These are phyloP conservation scores for Phrynosoma platyrhinos DNA, from an alignment of 2,113 vertebrate genomes.

Conservation along the genomic window DNA sequence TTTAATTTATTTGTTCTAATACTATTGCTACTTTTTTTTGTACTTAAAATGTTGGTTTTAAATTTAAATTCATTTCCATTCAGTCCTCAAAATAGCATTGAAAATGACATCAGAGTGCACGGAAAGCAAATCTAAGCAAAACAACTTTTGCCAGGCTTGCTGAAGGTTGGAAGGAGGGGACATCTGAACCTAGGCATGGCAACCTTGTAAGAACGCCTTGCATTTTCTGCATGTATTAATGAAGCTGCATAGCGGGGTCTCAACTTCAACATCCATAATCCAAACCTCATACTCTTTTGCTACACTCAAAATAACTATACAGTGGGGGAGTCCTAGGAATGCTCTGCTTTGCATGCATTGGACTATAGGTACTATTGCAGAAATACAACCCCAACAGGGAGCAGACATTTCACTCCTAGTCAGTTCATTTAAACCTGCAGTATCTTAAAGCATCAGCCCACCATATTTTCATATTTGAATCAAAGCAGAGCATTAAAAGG, in stretches of 20 bases:
- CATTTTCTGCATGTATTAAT: background rate
- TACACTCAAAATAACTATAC: background rate
- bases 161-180: background rate
- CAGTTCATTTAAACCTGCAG: background rate
- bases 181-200: too few relatives aligned
- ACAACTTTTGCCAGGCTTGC: background rate
- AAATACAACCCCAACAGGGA: background rate
- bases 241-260: background rate
- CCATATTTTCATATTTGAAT: fast-evolving
- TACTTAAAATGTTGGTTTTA: too few relatives aligned
- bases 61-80: too few relatives aligned
- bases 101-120: background rate
- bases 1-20: background rate
- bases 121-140: background rate
- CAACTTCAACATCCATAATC: background rate
- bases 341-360: background rate
- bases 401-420: background rate
- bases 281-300: too few relatives aligned
- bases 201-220: background rate
- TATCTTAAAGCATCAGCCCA: background rate
- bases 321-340: too few relatives aligned
- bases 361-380: background rate
- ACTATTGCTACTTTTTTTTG: too few relatives aligned
- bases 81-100: too few relatives aligned
- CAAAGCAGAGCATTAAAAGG: fast-evolving